Evolutionary conservation across 2,113 vertebrate species (phyloP).

Genomic region (Agelaius tricolor): DNA sequence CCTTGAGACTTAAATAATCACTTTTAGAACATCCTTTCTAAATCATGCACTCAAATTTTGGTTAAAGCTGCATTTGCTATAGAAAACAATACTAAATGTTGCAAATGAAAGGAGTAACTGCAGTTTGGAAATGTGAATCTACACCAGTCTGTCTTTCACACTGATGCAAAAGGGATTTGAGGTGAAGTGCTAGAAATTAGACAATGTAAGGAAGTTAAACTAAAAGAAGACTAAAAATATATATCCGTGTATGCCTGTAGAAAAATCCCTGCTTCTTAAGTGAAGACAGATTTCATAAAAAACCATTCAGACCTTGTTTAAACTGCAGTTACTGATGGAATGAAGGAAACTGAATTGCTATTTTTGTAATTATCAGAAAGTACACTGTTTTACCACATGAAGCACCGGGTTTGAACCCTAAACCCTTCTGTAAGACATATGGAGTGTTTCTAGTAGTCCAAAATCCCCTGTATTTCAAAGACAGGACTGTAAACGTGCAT

Average conservation of each 20-base stretch:
- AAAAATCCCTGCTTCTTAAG: constrained; percentile 63
- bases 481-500: constrained; percentile 15
- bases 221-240: neutral
- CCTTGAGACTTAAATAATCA: neutral
- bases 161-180: constrained; percentile 1
- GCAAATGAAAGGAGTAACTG: neutral
- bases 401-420: constrained; percentile 51
- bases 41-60: neutral
- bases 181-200: neutral
- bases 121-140: neutral
- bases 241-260: neutral
- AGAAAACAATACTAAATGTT: neutral
- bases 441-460: neutral
- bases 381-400: neutral
- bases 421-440: constrained; percentile 43
- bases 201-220: constrained; percentile 3
- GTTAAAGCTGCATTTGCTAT: constrained; percentile 46
- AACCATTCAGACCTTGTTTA: neutral
- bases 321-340: constrained; percentile 37
- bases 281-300: constrained; percentile 32
- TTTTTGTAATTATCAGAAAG: neutral
- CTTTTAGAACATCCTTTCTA: neutral
- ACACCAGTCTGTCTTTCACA: neutral
- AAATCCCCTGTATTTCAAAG: constrained; percentile 20
- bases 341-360: neutral